A percentile compares a stretch with the other conserved stretches of the same genome.
Conservation (phyloP, 2,113 vertebrate species). For the Petromus typicus region DNA sequence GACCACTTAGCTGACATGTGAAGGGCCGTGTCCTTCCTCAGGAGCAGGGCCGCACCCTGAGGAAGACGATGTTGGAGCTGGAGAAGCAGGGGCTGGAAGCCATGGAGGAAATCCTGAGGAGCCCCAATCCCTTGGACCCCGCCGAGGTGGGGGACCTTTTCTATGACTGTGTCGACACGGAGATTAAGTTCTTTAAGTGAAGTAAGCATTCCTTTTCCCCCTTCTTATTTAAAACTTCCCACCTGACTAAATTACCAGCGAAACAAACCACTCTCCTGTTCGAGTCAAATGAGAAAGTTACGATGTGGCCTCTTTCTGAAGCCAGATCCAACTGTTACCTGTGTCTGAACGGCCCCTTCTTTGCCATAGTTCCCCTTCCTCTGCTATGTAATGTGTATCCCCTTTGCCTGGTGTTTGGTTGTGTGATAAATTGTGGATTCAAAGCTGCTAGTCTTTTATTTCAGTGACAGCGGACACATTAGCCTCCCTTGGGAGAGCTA, state of each 20-base stretch:
- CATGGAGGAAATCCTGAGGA: conserved; percentile 89
- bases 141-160: conserved; percentile 91
- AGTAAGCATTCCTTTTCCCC: conserved; percentile 78
- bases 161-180: conserved; percentile 92
- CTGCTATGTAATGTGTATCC: background rate
- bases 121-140: conserved; percentile 85
- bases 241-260: conserved; percentile 75
- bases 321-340: conserved; percentile 46
- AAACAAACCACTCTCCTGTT: conserved; percentile 61
- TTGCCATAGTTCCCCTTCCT: background rate
- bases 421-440: conserved; percentile 68
- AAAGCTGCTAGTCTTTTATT: conserved; percentile 82
- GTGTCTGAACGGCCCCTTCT: conserved; percentile 55
- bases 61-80: conserved; percentile 88
- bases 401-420: conserved; percentile 29
- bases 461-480: conserved; percentile 81
- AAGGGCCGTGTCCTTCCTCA: conserved; percentile 70
- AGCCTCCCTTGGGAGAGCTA: conserved; percentile 79
- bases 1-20: background rate
- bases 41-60: conserved; percentile 88
- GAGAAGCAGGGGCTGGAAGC: conserved; percentile 91
- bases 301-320: conserved; percentile 29
- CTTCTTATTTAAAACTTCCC: conserved; percentile 75
- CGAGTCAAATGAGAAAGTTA: conserved; percentile 52
- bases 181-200: conserved; percentile 93